phyloP scores from a whole-genome alignment of 2,888 invertebrate genomes.

The Lacanobia wlatinum region DNA sequence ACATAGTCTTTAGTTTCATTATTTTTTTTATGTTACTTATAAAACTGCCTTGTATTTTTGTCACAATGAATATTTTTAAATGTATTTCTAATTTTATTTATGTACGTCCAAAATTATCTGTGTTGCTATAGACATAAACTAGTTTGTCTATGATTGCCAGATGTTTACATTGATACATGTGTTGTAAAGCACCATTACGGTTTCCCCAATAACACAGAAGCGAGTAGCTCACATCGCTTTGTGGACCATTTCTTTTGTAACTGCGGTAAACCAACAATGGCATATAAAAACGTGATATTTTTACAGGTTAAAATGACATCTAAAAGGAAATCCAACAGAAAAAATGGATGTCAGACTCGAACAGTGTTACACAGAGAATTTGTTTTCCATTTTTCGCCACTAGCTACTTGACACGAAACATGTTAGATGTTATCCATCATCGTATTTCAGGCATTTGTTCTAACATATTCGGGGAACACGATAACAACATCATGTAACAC shows the following conservation, averaged over 20 bases:
- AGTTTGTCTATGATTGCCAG: too few relatives aligned
- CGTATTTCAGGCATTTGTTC: slow-evolving; percentile 14
- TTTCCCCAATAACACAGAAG: slow-evolving; percentile 25
- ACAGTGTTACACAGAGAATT: not conserved
- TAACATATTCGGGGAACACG: not conserved
- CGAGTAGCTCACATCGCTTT: slow-evolving; percentile 28
- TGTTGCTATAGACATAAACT: too few relatives aligned
- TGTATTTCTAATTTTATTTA: too few relatives aligned
- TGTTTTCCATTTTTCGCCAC: slow-evolving; percentile 3
- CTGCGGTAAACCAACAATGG: slow-evolving; percentile 34
- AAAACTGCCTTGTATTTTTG: too few relatives aligned
- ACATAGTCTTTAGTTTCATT: too few relatives aligned
- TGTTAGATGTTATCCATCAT: not conserved
- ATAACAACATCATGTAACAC: not conserved
- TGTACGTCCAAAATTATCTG: too few relatives aligned
- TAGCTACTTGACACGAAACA: slow-evolving; percentile 2
- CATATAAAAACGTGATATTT: slow-evolving; percentile 18
- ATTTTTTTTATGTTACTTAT: too few relatives aligned
- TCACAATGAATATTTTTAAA: too few relatives aligned
- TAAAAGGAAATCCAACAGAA: slow-evolving; percentile 1
- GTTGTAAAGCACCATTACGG: slow-evolving; percentile 19
- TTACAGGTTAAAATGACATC: not conserved
- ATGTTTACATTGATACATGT: too few relatives aligned
- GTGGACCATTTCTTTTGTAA: slow-evolving; percentile 41
- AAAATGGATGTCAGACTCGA: slow-evolving; percentile 3